Conservation (phyloP, 2,888 invertebrate genomes). For the Ecliptopera silaceata region DNA sequence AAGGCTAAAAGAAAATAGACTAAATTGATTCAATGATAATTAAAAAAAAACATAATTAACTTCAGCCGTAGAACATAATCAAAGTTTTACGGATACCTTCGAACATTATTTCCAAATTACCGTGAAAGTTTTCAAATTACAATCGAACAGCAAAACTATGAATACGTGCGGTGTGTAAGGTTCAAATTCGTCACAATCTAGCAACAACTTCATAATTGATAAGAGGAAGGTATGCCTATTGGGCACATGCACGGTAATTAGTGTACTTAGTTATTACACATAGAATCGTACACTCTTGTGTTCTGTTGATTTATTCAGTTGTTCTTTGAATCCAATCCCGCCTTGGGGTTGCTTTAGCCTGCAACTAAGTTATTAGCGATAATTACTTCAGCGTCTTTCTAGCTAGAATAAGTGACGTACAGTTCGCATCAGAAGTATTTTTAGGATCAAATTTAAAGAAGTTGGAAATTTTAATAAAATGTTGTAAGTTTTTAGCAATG, state of each 20-base stretch:
- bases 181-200: conserved; percentile 33
- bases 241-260: conserved; percentile 66
- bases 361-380: conserved; percentile 61
- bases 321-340: background rate
- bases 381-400: conserved; percentile 58
- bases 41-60: too few species aligned
- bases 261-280: conserved; percentile 8
- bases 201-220: conserved; percentile 50
- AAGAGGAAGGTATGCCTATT: conserved; percentile 58
- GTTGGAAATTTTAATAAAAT: background rate
- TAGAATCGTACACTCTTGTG: background rate
- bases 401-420: conserved; percentile 44
- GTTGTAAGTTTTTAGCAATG: background rate
- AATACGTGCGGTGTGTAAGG: background rate
- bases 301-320: background rate
- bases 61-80: background rate
- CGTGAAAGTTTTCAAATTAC: conserved; percentile 1
- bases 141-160: background rate
- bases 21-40: too few species aligned
- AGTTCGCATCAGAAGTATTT: background rate
- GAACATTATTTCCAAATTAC: background rate
- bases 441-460: background rate
- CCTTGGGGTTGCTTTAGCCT: background rate
- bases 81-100: background rate
- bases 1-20: too few species aligned